These are phyloP conservation scores for Eulithis prunata DNA, from an alignment of 2,888 invertebrate genomes.

Conservation along the genomic window DNA sequence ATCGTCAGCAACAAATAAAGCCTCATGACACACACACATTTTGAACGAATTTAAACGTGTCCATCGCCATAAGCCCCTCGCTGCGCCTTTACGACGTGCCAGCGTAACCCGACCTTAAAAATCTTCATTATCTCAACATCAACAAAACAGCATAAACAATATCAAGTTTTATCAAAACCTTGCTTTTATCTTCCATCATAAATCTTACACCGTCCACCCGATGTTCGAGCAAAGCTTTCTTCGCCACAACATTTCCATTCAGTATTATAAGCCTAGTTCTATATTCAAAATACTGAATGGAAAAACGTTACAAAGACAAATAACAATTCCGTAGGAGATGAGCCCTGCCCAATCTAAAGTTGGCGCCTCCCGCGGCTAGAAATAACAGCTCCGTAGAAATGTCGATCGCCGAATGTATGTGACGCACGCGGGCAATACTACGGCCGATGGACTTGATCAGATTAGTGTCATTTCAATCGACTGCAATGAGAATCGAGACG, in stretches of 20 bases:
- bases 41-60: constrained; percentile 32
- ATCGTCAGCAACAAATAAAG: constrained; percentile 39
- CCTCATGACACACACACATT: constrained; percentile 51
- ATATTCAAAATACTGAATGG: constrained; percentile 56
- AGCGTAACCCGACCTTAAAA: constrained; percentile 66
- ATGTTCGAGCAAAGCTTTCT: background rate
- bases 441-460: constrained; percentile 16
- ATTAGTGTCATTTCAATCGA: constrained; percentile 26
- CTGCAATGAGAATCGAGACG: constrained; percentile 16
- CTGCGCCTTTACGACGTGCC: constrained; percentile 59
- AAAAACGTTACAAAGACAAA: constrained; percentile 69
- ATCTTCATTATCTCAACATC: constrained; percentile 70
- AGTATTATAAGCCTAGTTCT: constrained; percentile 6
- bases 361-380: constrained; percentile 71
- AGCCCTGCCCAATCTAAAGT: constrained; percentile 76
- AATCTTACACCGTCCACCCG: constrained; percentile 15
- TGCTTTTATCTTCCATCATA: constrained; percentile 41
- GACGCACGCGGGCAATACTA: constrained; percentile 62
- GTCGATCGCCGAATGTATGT: constrained; percentile 70
- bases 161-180: constrained; percentile 46
- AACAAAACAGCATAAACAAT: constrained; percentile 62
- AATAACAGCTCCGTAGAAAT: constrained; percentile 74
- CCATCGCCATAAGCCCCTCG: constrained; percentile 48
- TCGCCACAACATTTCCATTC: background rate
- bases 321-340: constrained; percentile 68